Evolutionary conservation across 1,140 invertebrate species (phyloP), one percentile per base, ranked within the genome.

Genomic region (Acromyrmex charruanus): DNA sequence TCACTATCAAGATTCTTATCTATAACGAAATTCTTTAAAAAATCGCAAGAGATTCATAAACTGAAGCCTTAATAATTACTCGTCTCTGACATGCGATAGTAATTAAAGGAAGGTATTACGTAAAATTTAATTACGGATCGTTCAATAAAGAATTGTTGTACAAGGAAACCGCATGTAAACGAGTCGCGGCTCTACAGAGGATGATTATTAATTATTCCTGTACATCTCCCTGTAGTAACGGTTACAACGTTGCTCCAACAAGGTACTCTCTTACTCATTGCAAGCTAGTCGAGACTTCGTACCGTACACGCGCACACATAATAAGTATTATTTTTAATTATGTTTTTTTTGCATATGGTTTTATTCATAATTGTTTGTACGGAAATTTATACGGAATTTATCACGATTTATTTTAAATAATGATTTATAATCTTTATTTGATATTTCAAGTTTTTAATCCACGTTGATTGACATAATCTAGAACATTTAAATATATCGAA

Each of bases 151-250:
- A 81, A 81, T 81, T 53, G 66, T 69, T 58, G 66, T 44, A 10
- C 51, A 35, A 39, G 51, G 66, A 71, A 81, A 81, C 79, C 66
- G 53, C 66, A 59, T 35, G 65, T n/a, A 81, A 81, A 71, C 66
- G 65, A 58, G 53, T 58, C 16, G 21, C 51, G 6, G 55, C 51
- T 3, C 31, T 69, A 55, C 58, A 81, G 35, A 71, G 49, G 51
- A 39, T 59, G 21, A 59, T 81, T 81, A 59, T 87, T 88, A 87
- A 88, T 88, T 88, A 88, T 61, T 49, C 21, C 10, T 31, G 16
- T 25, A 35, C 53, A 31, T 88, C 59, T 88, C 59, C 53, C 25
- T 9, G 7, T 25, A 49, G 86, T 65, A 72, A 63, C 21, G 63
- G 21, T 18, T 21, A 28, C 12, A 39, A 14, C 21, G 3, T 71